These are phyloP conservation scores for Hemibagrus guttatus DNA, from an alignment of 2,797 vertebrate genomes.

Conservation along the genomic window DNA sequence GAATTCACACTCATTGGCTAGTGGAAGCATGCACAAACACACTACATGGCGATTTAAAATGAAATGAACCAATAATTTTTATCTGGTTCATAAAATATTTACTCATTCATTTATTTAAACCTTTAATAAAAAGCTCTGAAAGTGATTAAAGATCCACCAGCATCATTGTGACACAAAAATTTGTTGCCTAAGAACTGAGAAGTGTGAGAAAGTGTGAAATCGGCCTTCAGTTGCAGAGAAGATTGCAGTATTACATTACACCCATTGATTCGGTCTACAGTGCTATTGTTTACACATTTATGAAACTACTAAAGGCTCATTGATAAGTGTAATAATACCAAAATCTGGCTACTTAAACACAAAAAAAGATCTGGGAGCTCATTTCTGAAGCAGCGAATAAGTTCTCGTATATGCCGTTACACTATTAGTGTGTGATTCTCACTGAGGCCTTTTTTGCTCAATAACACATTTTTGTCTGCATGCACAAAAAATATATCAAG, in stretches of 20 bases:
- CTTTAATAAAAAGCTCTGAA: background rate
- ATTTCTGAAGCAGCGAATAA: conserved; percentile 5
- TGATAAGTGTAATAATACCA: background rate
- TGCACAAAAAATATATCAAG: background rate
- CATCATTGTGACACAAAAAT: background rate
- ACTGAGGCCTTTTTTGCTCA: conserved; percentile 3
- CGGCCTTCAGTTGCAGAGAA: background rate
- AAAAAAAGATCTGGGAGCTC: background rate
- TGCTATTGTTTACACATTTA: conserved; percentile 29
- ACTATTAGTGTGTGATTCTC: background rate
- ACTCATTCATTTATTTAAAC: background rate
- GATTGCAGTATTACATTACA: conserved; percentile 24
- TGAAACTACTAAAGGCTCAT: conserved; percentile 9
- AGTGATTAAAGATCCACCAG: background rate
- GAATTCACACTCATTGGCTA: conserved; percentile 5
- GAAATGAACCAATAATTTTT: background rate
- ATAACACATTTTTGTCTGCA: background rate
- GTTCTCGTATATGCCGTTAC: background rate
- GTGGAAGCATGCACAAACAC: background rate
- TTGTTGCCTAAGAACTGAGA: conserved; percentile 10
- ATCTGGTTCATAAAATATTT: background rate
- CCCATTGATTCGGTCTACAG: background rate
- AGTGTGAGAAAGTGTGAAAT: conserved; percentile 1
- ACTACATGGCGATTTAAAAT: too few species aligned
- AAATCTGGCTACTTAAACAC: background rate